Base-by-base conservation (phyloP, 2,888 invertebrate species). In the Carpatolechia fugitivella region DNA sequence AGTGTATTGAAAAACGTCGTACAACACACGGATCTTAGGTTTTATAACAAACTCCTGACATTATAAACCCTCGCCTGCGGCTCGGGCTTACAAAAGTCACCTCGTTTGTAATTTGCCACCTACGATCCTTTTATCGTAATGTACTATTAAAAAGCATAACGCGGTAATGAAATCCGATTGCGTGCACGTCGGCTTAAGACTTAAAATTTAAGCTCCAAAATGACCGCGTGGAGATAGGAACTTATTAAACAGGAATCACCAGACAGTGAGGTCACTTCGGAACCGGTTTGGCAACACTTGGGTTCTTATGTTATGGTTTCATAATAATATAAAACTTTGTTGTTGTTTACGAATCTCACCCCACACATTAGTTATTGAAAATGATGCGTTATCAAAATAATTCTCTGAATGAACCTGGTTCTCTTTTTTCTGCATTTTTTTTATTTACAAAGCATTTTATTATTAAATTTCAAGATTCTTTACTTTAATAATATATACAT, bases 261-360 rank as follows among this genome's bases (percentile, higher is more conserved):
- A 72, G 73, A 74, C 74, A 73, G 78, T 85, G 85, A 85, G 81
- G 80, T 87, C 85, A 85, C 69, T 75, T 70, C 65, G 60, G 63
- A 76, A 83, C 83, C 78, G 80, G 82, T 83, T 78, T 66, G 60
- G 65, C 72, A 71, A 68, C 66, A 65, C 68, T 41, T 61, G 61
- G 61, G 63, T 64, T 59, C 60, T 66, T 69, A 68, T 68, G 64
- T 65, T 57, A 60, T 60, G 57, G 60, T 57, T 61, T 59, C 56
- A 60, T 59, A 57, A 20, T 41, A 6, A 8, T 63, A n/a, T 66
- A 56, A 60, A 62, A 62, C 58, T 59, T 62, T 64, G 59, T 60
- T 64, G 61, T 67, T 61, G 57, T 63, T 57, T 60, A 57, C 54
- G 50, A 54, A 53, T 10, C 51, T 49, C 20, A 44, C 33, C 24